phyloP scores from a whole-genome alignment of 2,888 invertebrate genomes.

The Drosophila peninsularis region DNA sequence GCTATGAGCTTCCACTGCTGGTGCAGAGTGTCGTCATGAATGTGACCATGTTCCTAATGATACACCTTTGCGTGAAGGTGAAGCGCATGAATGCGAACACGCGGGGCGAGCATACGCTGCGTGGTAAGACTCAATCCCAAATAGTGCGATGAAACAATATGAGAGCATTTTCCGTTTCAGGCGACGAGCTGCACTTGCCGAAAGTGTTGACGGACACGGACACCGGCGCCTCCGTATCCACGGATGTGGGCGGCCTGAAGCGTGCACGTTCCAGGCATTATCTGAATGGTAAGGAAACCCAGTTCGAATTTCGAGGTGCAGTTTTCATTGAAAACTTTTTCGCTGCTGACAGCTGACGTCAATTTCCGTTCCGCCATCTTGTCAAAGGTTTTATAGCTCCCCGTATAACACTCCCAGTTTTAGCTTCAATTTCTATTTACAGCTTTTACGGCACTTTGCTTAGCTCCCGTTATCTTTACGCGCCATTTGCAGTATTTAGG shows the following conservation, averaged over 20 bases:
- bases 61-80: slow-evolving; percentile 95
- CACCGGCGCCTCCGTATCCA: slow-evolving; percentile 77
- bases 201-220: slow-evolving; percentile 83
- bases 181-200: slow-evolving; percentile 83
- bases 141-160: neutral
- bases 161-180: slow-evolving; percentile 48
- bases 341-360: slow-evolving; percentile 44
- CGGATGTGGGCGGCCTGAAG: slow-evolving; percentile 81
- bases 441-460: slow-evolving; percentile 7
- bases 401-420: slow-evolving; percentile 24
- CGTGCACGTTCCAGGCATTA: slow-evolving; percentile 84
- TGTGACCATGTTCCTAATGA: slow-evolving; percentile 97
- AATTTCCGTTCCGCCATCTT: slow-evolving; percentile 41
- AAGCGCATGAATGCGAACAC: slow-evolving; percentile 88
- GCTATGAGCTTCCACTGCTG: slow-evolving; percentile 96
- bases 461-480: slow-evolving; percentile 45
- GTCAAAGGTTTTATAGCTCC: slow-evolving; percentile 2
- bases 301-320: slow-evolving; percentile 10
- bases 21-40: slow-evolving; percentile 99
- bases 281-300: slow-evolving; percentile 82
- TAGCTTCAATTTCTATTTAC: neutral
- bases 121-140: slow-evolving; percentile 87
- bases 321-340: slow-evolving; percentile 28
- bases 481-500: slow-evolving; percentile 46
- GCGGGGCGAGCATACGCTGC: slow-evolving; percentile 89